Evolutionary conservation across 2,888 invertebrate species (phyloP).

Genomic region (Zaprionus lineosus): DNA sequence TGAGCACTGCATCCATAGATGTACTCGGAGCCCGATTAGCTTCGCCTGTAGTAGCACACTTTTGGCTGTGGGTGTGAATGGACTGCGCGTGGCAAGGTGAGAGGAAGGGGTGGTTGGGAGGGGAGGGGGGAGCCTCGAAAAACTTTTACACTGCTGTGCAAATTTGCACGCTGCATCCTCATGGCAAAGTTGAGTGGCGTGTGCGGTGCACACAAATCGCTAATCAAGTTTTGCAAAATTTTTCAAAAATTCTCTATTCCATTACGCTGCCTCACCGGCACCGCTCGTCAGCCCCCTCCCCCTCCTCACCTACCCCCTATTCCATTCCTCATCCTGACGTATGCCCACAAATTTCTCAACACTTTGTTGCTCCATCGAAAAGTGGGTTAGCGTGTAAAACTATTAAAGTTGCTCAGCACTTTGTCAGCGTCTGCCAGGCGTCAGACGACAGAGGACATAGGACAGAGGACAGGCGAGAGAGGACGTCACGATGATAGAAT

Average conservation of each 20-base stretch:
- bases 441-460: too few species aligned
- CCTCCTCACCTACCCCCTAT: not conserved
- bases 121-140: not conserved
- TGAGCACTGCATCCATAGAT: too few species aligned
- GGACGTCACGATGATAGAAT: too few species aligned
- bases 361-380: constrained; percentile 29
- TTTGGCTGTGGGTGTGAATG: too few species aligned
- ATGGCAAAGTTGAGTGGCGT: constrained; percentile 49
- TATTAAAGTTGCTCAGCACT: constrained; percentile 57
- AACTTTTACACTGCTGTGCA: constrained; percentile 36
- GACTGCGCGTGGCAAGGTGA: too few species aligned
- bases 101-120: too few species aligned
- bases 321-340: not conserved
- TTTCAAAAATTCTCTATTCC: constrained; percentile 42
- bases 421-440: constrained; percentile 21
- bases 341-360: constrained; percentile 19
- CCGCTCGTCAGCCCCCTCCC: not conserved
- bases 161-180: constrained; percentile 40
- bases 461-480: too few species aligned
- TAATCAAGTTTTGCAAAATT: constrained; percentile 73
- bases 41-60: constrained; percentile 34
- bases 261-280: not conserved
- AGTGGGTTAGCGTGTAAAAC: constrained; percentile 64
- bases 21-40: constrained; percentile 50
- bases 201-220: constrained; percentile 45